A percentile compares a stretch with the other conserved stretches of the same genome.
Evolutionary conservation across 1,140 invertebrate species (phyloP).

Genomic region (Drosophila ambigua): DNA sequence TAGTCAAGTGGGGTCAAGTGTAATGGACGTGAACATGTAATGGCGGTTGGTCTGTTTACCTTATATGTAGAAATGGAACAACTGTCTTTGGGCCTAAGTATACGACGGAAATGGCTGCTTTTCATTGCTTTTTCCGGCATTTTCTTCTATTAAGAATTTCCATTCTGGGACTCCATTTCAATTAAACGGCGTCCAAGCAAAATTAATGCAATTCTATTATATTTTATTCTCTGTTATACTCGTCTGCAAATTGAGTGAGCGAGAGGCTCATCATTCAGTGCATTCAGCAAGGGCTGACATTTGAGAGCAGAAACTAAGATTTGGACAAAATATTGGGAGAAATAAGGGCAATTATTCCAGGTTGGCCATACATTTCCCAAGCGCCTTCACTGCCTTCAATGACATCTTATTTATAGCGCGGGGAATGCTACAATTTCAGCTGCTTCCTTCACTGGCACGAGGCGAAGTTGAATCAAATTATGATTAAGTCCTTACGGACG

Average conservation of each 20-base stretch:
- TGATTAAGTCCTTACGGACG: slow-evolving; percentile 64
- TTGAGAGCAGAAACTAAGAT: slow-evolving; percentile 14
- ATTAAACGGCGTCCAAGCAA: slow-evolving; percentile 14
- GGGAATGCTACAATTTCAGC: slow-evolving; percentile 47
- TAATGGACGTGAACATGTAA: slow-evolving; percentile 47
- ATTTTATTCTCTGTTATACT: too few relatives aligned
- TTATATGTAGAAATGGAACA: slow-evolving; percentile 28
- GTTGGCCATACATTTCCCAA: slow-evolving; percentile 30
- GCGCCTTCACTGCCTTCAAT: slow-evolving; percentile 3
- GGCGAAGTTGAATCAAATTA: slow-evolving; percentile 56
- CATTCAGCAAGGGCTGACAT: neutral
- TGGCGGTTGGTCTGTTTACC: slow-evolving; percentile 32
- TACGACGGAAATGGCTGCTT: slow-evolving; percentile 37
- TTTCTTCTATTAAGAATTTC: slow-evolving; percentile 8
- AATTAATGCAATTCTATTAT: slow-evolving; percentile 11
- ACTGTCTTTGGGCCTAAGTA: slow-evolving; percentile 37
- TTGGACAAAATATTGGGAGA: slow-evolving; percentile 24
- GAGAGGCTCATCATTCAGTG: too few relatives aligned
- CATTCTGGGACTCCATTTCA: slow-evolving; percentile 26
- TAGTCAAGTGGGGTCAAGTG: slow-evolving; percentile 18
- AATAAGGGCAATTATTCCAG: slow-evolving; percentile 33
- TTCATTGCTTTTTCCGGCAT: slow-evolving; percentile 22
- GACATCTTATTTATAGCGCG: slow-evolving; percentile 43
- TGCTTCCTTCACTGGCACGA: slow-evolving; percentile 40
- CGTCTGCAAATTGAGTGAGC: too few relatives aligned